These are phyloP conservation scores for Drosophila mayri DNA, from an alignment of 1,140 invertebrate species.

Conservation along the genomic window DNA sequence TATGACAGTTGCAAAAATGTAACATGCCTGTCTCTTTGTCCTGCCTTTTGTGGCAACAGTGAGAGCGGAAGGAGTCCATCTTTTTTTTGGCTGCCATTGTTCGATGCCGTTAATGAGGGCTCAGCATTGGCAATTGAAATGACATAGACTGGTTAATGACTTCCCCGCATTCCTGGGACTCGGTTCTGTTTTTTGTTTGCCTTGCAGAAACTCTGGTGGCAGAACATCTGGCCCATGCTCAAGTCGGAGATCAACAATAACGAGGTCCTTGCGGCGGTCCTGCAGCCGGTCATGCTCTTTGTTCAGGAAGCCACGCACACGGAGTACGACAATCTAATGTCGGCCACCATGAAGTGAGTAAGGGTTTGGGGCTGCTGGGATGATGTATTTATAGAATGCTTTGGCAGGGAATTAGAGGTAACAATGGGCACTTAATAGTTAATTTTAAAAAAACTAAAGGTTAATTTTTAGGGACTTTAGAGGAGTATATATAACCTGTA, in stretches of 20 bases:
- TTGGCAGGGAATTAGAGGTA: background rate
- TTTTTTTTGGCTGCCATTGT: constrained; percentile 27
- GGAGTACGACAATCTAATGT: constrained; percentile 94
- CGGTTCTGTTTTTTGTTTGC: constrained; percentile 27
- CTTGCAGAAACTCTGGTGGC: constrained; percentile 97
- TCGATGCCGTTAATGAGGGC: constrained; percentile 49
- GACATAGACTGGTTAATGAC: constrained; percentile 53
- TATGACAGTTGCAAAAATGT: constrained; percentile 67
- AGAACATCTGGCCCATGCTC: constrained; percentile 96
- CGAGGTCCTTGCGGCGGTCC: constrained; percentile 94
- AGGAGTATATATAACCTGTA: background rate
- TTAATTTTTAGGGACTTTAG: background rate
- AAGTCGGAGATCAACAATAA: constrained; percentile 93
- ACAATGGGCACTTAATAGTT: constrained; percentile 3
- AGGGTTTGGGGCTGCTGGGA: background rate
- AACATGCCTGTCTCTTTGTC: constrained; percentile 30
- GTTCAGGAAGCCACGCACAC: constrained; percentile 93
- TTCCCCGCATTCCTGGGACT: constrained; percentile 13
- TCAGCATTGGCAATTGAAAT: constrained; percentile 56
- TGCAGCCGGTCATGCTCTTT: constrained; percentile 95
- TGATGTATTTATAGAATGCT: constrained; percentile 18
- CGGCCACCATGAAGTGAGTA: constrained; percentile 91
- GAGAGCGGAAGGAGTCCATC: constrained; percentile 27
- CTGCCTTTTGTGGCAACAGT: constrained; percentile 2
- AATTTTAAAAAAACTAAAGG: too few species aligned